These are phyloP conservation scores for Solenodon paradoxus DNA, from an alignment of 2,113 vertebrate genomes.

Conservation along the genomic window DNA sequence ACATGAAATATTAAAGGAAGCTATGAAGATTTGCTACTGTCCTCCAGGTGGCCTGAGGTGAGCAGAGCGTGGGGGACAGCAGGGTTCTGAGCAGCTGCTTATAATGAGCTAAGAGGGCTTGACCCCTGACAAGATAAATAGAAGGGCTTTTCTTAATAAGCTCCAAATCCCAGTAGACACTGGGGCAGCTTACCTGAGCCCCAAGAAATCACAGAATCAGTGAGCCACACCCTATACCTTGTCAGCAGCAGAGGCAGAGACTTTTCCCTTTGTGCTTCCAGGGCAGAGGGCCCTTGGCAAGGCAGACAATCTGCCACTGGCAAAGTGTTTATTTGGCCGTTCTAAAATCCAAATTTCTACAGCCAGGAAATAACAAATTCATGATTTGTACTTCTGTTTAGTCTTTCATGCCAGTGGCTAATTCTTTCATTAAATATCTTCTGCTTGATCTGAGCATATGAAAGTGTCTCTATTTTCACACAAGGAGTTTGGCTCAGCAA, in stretches of 20 bases:
- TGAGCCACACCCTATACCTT: fast-evolving
- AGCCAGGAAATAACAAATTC: neutral
- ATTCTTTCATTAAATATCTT: neutral
- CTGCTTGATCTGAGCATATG: neutral
- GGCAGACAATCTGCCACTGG: neutral
- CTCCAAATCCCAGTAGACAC: neutral
- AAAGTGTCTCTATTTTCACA: neutral
- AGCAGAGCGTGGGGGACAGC: neutral
- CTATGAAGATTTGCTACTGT: fast-evolving
- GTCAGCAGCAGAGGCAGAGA: neutral
- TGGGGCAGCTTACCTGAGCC: neutral
- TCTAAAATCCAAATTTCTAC: neutral
- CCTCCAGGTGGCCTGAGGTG: neutral
- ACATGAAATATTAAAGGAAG: neutral
- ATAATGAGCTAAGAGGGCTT: neutral
- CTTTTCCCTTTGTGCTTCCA: neutral
- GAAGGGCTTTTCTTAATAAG: neutral
- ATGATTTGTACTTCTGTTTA: neutral
- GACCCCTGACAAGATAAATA: neutral
- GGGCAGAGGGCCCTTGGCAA: neutral
- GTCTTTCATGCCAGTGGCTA: neutral
- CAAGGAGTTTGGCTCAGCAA: neutral
- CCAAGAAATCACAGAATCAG: neutral
- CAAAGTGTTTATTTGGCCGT: neutral
- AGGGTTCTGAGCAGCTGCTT: neutral